phyloP scores from a whole-genome alignment of 30 jellyfish, hydroid and myxozoan species.

The Nemopilema nomurai region DNA sequence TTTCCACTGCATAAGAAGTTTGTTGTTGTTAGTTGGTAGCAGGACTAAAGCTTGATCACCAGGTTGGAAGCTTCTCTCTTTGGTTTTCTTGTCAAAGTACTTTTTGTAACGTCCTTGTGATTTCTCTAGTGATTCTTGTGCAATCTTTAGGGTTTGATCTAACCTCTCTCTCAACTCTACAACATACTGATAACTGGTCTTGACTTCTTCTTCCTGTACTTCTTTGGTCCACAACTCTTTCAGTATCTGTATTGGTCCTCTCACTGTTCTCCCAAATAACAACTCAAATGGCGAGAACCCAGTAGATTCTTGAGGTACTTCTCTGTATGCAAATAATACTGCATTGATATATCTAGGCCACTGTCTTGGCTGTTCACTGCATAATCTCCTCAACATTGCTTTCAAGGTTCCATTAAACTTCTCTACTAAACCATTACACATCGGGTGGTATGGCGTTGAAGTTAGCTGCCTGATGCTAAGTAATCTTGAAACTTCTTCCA shows the following conservation, averaged over 20 bases:
- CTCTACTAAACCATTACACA: slow-evolving; percentile 56
- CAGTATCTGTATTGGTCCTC: slow-evolving; percentile 53
- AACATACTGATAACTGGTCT: slow-evolving; percentile 56
- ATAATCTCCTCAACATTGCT: slow-evolving; percentile 30
- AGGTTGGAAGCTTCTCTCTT: slow-evolving; percentile 25
- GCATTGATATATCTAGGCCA: slow-evolving; percentile 57
- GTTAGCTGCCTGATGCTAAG: slow-evolving; percentile 24
- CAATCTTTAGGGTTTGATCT: slow-evolving; percentile 24
- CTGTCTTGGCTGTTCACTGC: slow-evolving; percentile 66
- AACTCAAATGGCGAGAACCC: slow-evolving; percentile 56
- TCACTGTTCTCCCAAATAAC: slow-evolving; percentile 63
- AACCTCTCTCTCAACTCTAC: slow-evolving; percentile 50
- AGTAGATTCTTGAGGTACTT: slow-evolving; percentile 68
- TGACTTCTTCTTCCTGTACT: slow-evolving; percentile 16
- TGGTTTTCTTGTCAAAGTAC: slow-evolving; percentile 32
- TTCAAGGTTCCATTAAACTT: slow-evolving; percentile 57
- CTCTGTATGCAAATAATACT: slow-evolving; percentile 61
- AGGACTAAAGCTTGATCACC: slow-evolving; percentile 56
- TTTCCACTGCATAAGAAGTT: slow-evolving; percentile 69
- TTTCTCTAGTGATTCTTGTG: slow-evolving; percentile 7
- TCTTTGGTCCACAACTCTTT: slow-evolving; percentile 67
- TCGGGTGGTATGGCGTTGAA: slow-evolving; percentile 60
- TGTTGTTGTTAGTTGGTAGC: slow-evolving; percentile 62
- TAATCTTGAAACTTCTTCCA: slow-evolving; percentile 55
- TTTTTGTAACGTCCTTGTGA: slow-evolving; percentile 36